phyloP scores from a whole-genome alignment of 2,113 vertebrate genomes.

The Agelaius phoeniceus region DNA sequence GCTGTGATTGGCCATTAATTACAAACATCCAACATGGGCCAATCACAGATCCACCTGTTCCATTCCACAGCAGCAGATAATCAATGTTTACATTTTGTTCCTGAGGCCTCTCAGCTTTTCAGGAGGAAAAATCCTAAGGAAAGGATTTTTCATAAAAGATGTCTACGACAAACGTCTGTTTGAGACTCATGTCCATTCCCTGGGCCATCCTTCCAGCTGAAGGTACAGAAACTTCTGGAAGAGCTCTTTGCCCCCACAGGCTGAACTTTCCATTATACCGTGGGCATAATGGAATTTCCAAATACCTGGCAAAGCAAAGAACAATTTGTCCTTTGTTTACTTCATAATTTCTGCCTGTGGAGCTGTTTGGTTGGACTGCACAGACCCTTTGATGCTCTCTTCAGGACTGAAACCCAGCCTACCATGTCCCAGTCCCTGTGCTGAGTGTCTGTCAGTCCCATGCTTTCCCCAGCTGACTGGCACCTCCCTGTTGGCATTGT shows the following conservation, averaged over 20 bases:
- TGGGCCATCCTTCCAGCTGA: neutral
- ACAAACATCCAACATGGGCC: too few species aligned
- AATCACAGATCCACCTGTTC: too few species aligned
- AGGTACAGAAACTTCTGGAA: neutral
- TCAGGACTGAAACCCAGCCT: neutral
- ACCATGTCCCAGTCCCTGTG: accelerated
- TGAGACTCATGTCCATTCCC: neutral
- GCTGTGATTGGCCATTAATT: too few species aligned
- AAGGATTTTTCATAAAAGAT: too few species aligned
- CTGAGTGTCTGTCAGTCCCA: neutral
- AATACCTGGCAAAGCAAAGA: neutral
- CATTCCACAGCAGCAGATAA: too few species aligned
- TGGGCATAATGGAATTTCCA: neutral
- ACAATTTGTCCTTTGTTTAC: neutral
- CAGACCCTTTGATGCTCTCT: neutral
- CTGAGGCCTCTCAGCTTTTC: too few species aligned
- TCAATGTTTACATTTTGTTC: too few species aligned
- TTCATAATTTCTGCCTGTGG: neutral
- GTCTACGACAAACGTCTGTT: neutral
- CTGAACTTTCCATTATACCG: neutral
- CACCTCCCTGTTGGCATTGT: neutral
- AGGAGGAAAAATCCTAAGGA: too few species aligned
- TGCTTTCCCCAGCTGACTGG: neutral
- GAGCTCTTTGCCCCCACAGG: neutral
- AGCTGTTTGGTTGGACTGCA: neutral